Conservation (phyloP, 2,113 vertebrate genomes). For the Chroicocephalus ridibundus region DNA sequence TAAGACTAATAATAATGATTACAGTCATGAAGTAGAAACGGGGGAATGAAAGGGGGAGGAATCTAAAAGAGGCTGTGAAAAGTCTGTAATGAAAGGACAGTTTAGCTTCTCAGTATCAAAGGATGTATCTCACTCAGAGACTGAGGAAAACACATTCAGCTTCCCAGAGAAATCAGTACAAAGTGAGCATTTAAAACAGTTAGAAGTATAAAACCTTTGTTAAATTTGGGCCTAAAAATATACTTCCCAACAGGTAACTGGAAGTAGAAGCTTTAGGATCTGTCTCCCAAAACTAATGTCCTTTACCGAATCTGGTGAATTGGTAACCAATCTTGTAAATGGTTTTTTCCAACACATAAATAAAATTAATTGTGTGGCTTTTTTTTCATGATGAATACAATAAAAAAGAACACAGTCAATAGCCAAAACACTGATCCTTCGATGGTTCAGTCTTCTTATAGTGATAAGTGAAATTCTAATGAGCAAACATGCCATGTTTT, state of each 20-base stretch:
- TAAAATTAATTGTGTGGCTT: background rate
- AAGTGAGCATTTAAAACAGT: background rate
- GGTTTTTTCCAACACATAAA: background rate
- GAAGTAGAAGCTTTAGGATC: background rate
- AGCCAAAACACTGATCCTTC: background rate
- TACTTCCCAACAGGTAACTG: background rate
- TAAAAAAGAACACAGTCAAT: background rate
- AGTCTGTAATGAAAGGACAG: background rate
- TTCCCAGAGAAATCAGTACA: background rate
- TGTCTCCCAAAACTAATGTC: background rate
- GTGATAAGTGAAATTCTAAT: background rate
- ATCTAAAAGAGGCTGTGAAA: background rate
- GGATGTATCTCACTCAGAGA: background rate
- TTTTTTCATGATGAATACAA: background rate
- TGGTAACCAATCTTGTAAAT: background rate
- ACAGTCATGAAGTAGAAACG: background rate
- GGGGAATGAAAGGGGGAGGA: background rate
- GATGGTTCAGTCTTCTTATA: accelerated
- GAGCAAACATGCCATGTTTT: background rate
- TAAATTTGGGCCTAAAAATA: background rate
- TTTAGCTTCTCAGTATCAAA: background rate
- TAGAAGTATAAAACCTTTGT: background rate
- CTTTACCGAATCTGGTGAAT: background rate
- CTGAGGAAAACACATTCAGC: background rate
- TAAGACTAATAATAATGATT: background rate